phyloP scores from a whole-genome alignment of 2,113 vertebrate species.

The Bubalus kerabau region DNA sequence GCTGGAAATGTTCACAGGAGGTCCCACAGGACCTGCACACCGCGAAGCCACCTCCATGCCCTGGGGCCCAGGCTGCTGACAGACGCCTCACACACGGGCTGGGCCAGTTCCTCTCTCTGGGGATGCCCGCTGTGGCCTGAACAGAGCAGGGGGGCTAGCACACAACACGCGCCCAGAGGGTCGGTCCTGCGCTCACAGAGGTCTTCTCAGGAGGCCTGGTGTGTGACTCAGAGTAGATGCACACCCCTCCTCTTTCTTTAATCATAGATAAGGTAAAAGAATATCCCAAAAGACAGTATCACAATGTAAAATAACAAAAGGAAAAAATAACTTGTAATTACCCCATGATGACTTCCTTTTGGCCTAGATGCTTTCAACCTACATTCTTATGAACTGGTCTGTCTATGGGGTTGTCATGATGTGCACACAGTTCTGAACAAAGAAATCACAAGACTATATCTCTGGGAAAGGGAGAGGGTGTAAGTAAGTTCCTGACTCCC shows the following conservation, averaged over 20 bases:
- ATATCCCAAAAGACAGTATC: background rate
- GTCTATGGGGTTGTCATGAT: background rate
- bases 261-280: background rate
- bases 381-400: background rate
- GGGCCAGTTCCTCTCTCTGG: no score
- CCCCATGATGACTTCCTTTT: background rate
- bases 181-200: background rate
- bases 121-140: background rate
- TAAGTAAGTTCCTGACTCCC: background rate
- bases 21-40: background rate
- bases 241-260: background rate
- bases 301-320: background rate
- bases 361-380: background rate
- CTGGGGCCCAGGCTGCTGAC: background rate
- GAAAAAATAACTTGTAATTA: background rate
- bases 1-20: background rate
- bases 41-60: background rate
- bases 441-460: background rate
- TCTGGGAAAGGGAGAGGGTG: background rate
- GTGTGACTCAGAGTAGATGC: background rate
- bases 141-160: background rate
- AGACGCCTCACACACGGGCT: accelerated
- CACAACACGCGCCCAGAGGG: background rate
- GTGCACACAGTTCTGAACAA: background rate
- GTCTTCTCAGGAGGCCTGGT: background rate